These are phyloP conservation scores for Oikopleura albicans DNA, from an alignment of 23 tunicate species.

Conservation along the genomic window DNA sequence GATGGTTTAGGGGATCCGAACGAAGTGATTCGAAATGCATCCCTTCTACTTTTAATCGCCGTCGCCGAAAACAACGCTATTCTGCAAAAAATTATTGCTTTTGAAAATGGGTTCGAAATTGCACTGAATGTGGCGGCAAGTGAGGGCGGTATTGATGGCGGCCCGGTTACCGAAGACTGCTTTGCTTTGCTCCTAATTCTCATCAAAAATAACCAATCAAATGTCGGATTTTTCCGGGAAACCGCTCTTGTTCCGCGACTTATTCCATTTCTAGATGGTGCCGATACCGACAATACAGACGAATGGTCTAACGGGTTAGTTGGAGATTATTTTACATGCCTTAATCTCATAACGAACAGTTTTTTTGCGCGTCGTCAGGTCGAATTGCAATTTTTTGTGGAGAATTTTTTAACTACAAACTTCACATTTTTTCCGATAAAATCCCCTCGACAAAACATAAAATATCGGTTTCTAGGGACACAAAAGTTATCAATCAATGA, in stretches of 20 bases:
- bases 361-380: too few species aligned
- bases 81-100: constrained; percentile 87
- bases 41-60: constrained; percentile 51
- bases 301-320: too few species aligned
- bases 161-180: constrained; percentile 79
- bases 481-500: too few species aligned
- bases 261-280: constrained; percentile 53
- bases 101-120: constrained; percentile 83
- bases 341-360: constrained; percentile 52
- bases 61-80: constrained; percentile 53
- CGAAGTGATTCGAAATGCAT: neutral
- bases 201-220: constrained; percentile 50
- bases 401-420: too few species aligned
- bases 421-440: too few species aligned
- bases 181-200: constrained; percentile 40
- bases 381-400: too few species aligned
- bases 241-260: constrained; percentile 56
- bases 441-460: too few species aligned
- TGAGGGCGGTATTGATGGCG: constrained; percentile 82
- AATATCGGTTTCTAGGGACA: too few species aligned
- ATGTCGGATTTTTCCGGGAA: constrained; percentile 77
- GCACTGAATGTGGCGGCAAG: constrained; percentile 31
- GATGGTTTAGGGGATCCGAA: neutral
- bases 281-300: neutral
- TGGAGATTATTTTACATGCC: constrained; percentile 55